Percentiles rank a stretch among this genome's conserved stretches.
Evolutionary conservation across 2,113 vertebrate genomes (phyloP).

Genomic region (Ia io): DNA sequence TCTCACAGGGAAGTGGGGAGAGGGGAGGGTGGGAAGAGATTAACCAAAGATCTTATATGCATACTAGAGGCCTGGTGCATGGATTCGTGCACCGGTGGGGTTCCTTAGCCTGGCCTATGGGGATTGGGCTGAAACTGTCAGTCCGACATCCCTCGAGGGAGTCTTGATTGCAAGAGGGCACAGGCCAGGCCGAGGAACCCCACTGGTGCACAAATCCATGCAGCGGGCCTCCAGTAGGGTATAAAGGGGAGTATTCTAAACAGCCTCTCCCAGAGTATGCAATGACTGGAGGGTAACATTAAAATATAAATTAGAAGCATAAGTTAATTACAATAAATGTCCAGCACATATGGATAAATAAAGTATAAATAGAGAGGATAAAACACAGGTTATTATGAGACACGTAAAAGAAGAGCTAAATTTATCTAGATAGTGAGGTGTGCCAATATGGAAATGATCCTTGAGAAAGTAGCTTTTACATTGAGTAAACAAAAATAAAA

Average conservation of each 20-base stretch:
- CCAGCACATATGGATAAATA: background rate
- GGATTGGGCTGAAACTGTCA: too few relatives aligned
- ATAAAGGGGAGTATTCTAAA: background rate
- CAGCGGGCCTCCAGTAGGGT: too few relatives aligned
- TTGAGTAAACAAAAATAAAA: background rate
- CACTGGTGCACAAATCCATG: too few relatives aligned
- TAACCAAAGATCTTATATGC: too few relatives aligned
- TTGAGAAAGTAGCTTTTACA: background rate
- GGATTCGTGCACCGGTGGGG: too few relatives aligned
- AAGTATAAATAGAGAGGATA: background rate
- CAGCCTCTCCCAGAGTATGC: background rate
- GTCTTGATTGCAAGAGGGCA: too few relatives aligned
- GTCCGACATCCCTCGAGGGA: too few relatives aligned
- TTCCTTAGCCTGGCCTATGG: too few relatives aligned
- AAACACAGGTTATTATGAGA: background rate
- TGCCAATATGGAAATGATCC: background rate
- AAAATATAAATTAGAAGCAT: background rate
- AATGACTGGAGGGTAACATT: background rate
- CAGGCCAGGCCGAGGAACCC: too few relatives aligned
- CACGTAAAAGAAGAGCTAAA: background rate
- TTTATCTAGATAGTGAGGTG: background rate
- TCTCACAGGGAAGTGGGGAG: too few relatives aligned
- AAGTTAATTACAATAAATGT: background rate
- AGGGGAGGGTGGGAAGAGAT: too few relatives aligned
- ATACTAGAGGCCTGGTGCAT: too few relatives aligned